Evolutionary conservation across 2,797 vertebrate genomes (phyloP).

Genomic region (Caiman crocodilus): DNA sequence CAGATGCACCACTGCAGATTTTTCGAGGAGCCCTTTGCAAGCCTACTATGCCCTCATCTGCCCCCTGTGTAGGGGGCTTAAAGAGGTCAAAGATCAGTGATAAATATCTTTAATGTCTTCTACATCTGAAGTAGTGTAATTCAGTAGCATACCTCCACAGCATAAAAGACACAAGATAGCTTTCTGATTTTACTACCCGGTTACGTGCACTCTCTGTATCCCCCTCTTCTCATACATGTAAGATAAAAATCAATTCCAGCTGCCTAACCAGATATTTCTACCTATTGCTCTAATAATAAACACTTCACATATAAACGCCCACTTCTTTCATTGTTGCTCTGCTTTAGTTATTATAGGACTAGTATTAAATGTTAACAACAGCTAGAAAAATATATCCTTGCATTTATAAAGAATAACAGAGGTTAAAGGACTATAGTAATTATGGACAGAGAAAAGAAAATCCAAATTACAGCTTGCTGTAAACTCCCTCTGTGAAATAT

Average conservation of each 20-base stretch:
- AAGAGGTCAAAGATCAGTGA: not conserved
- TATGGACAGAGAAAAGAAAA: constrained; percentile 20
- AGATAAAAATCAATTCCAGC: not conserved
- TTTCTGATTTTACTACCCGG: not conserved
- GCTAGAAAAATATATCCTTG: not conserved
- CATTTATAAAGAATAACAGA: not conserved
- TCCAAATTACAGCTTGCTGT: not conserved
- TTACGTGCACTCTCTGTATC: not conserved
- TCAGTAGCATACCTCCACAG: not conserved
- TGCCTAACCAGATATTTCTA: not conserved
- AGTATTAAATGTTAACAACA: not conserved
- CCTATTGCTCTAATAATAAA: not conserved
- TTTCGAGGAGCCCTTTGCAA: not conserved
- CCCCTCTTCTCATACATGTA: not conserved
- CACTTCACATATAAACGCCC: not conserved
- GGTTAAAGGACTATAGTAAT: constrained; percentile 21
- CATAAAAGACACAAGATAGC: not conserved
- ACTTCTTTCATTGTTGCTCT: not conserved
- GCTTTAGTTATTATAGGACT: not conserved
- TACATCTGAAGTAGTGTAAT: not conserved
- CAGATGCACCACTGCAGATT: not conserved
- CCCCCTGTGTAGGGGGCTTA: not conserved
- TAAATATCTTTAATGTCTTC: not conserved
- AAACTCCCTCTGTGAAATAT: not conserved
- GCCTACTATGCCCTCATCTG: not conserved